phyloP scores from a whole-genome alignment of 2,888 invertebrate genomes.

The Dryadula phaetusa region DNA sequence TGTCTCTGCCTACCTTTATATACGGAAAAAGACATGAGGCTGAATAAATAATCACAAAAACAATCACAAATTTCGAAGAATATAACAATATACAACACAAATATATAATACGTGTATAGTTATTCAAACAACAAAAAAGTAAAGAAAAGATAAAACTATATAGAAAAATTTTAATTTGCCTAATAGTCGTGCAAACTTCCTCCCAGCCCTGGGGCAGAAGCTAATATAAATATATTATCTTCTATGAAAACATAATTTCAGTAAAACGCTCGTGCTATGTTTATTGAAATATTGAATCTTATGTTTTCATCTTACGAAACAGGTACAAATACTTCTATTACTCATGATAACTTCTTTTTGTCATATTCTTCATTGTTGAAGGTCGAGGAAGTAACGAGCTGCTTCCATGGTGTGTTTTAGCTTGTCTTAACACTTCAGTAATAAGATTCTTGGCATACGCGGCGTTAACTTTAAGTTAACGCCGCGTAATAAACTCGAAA shows the following conservation, averaged over 20 bases:
- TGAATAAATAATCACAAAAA: no score
- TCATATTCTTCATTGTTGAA: no score
- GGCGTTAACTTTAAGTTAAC: no score
- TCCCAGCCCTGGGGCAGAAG: slow-evolving; percentile 9
- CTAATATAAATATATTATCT: slow-evolving; percentile 11
- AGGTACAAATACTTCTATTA: not conserved
- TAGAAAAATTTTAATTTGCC: slow-evolving; percentile 21
- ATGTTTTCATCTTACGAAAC: not conserved
- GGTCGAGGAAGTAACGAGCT: no score
- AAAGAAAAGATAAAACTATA: slow-evolving; percentile 1
- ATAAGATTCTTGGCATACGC: no score
- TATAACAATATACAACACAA: not conserved
- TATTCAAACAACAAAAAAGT: not conserved
- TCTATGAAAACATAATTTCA: slow-evolving; percentile 21
- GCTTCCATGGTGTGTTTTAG: no score
- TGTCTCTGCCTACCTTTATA: no score
- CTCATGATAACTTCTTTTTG: no score
- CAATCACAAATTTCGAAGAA: no score
- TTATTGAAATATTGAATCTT: slow-evolving; percentile 3
- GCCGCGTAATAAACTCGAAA: no score
- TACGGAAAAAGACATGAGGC: no score
- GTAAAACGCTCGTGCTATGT: slow-evolving; percentile 3
- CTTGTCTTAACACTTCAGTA: no score
- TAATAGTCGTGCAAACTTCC: slow-evolving; percentile 24
- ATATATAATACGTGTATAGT: not conserved